These are phyloP conservation scores for Brachionus rubens DNA, from an alignment of 1,140 invertebrate species.

Conservation along the genomic window DNA sequence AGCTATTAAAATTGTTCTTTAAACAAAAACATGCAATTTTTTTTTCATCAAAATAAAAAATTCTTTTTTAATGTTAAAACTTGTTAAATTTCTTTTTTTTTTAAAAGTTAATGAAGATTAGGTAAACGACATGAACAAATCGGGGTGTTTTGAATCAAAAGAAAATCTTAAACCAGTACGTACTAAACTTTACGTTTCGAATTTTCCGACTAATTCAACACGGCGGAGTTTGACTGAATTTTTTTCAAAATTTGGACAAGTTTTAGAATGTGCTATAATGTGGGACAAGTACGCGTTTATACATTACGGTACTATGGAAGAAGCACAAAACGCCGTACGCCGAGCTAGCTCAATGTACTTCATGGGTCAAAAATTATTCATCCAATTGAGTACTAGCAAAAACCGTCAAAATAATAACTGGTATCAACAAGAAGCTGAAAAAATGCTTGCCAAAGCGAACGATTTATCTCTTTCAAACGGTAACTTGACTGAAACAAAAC, in stretches of 20 bases:
- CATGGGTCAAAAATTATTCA: conserved; percentile 15
- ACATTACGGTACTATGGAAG: conserved; percentile 43
- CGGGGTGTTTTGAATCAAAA: conserved; percentile 1
- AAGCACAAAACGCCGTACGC: conserved; percentile 3
- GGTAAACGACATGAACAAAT: conserved; percentile 4
- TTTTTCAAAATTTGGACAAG: conserved; percentile 39
- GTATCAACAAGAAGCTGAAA: conserved; percentile 31
- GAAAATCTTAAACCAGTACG: conserved; percentile 23
- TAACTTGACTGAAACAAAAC: conserved; percentile 4
- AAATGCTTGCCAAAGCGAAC: background rate
- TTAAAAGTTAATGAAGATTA: conserved; percentile 1
- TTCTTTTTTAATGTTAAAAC: too few species aligned
- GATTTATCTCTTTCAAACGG: background rate
- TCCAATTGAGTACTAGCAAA: conserved; percentile 22
- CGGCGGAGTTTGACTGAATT: conserved; percentile 7
- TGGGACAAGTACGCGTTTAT: conserved; percentile 40
- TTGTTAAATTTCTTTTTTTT: background rate
- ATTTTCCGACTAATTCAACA: conserved; percentile 29
- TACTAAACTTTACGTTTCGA: conserved; percentile 19
- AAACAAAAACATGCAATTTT: too few species aligned
- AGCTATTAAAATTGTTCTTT: too few species aligned
- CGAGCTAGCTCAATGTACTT: background rate
- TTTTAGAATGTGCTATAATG: conserved; percentile 43
- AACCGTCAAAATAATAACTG: conserved; percentile 9
- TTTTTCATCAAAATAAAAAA: too few species aligned